Percentiles rank a stretch among this genome's conserved stretches.
Conservation (phyloP, 1,140 invertebrate species). For the Drosophila tsacasi region DNA sequence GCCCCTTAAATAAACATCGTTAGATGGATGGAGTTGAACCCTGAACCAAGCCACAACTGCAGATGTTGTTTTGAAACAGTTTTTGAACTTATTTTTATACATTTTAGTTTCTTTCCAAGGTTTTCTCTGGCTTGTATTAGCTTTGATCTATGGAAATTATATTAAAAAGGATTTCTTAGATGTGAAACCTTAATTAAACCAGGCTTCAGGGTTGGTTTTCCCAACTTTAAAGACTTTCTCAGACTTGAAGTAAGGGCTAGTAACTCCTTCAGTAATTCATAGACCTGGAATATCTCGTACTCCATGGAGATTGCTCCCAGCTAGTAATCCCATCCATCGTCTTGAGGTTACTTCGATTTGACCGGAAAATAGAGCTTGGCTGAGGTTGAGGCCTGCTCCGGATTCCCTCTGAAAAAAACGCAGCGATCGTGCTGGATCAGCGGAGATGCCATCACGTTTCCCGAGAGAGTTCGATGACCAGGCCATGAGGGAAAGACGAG, state of each 20-base stretch:
- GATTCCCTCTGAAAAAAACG: conserved; percentile 14
- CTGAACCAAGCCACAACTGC: no score
- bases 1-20: conserved; percentile 8
- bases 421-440: conserved; percentile 30
- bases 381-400: not conserved
- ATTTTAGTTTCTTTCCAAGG: not conserved
- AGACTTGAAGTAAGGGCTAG: not conserved
- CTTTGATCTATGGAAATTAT: not conserved
- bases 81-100: not conserved
- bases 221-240: no score
- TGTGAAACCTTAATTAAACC: not conserved
- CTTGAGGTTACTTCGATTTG: no score
- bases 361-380: not conserved
- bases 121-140: not conserved
- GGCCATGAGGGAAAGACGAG: conserved; percentile 28
- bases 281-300: no score
- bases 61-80: not conserved
- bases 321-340: no score
- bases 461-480: conserved; percentile 41
- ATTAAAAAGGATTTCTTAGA: not conserved
- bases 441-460: conserved; percentile 33
- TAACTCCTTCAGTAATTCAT: not conserved
- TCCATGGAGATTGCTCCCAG: no score
- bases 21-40: not conserved
- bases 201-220: not conserved